These are phyloP conservation scores for Macrochelys suwanniensis DNA, from an alignment of 2,797 vertebrate genomes.

Conservation along the genomic window DNA sequence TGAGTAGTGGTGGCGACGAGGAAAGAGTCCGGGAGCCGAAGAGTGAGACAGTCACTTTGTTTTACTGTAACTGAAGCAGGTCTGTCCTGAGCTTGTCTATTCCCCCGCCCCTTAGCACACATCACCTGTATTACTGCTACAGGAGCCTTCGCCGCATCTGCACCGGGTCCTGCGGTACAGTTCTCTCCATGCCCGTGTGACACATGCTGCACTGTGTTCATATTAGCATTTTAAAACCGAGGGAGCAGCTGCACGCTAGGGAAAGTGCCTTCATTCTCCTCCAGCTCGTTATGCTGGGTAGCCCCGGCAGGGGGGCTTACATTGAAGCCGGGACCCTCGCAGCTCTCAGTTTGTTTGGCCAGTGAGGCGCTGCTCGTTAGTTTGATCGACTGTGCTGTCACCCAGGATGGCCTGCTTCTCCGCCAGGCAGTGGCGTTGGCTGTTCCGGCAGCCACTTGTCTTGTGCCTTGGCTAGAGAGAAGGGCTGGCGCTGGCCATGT, in stretches of 20 bases:
- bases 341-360: conserved; percentile 66
- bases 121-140: background rate
- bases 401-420: conserved; percentile 43
- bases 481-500: conserved; percentile 46
- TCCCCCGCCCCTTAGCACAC: background rate
- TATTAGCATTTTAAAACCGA: conserved; percentile 67
- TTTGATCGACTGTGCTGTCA: conserved; percentile 73
- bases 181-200: background rate
- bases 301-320: background rate
- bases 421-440: conserved; percentile 62
- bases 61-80: background rate
- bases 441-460: conserved; percentile 59
- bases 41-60: background rate
- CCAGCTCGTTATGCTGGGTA: conserved; percentile 16
- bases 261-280: conserved; percentile 51
- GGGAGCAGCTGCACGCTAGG: conserved; percentile 72
- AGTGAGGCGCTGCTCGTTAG: conserved; percentile 72
- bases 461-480: conserved; percentile 32
- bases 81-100: accelerated
- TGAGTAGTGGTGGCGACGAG: background rate
- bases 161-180: accelerated
- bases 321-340: conserved; percentile 49
- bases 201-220: background rate
- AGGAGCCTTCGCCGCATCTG: accelerated
- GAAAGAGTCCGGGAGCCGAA: background rate